phyloP scores from a whole-genome alignment of 37 sponge, comb jelly and placozoan species.

The Halichondria panicea region DNA sequence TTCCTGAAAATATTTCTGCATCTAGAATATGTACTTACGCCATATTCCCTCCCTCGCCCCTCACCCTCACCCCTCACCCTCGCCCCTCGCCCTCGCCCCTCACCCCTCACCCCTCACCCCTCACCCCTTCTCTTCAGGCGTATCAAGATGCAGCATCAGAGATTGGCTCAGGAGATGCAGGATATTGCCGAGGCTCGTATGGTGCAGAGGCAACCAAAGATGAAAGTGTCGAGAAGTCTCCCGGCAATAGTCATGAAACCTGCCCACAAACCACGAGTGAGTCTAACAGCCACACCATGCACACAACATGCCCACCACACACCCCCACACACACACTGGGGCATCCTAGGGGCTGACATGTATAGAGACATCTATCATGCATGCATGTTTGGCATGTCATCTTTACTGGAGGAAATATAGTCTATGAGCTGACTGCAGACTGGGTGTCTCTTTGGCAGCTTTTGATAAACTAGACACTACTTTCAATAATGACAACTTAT shows the following conservation, averaged over 20 bases:
- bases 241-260: slow-evolving; percentile 89
- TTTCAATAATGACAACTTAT: too few relatives aligned
- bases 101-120: background rate
- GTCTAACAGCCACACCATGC: too few relatives aligned
- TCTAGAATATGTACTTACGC: background rate
- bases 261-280: slow-evolving; percentile 60
- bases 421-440: too few relatives aligned
- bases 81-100: background rate
- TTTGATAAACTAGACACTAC: too few relatives aligned
- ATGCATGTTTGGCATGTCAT: too few relatives aligned
- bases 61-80: slow-evolving; percentile 12
- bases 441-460: too few relatives aligned
- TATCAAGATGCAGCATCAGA: slow-evolving; percentile 79
- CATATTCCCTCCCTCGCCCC: background rate
- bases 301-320: too few relatives aligned
- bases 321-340: too few relatives aligned
- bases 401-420: too few relatives aligned
- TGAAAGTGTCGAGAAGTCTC: slow-evolving; percentile 70
- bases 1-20: too few relatives aligned
- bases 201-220: slow-evolving; percentile 40
- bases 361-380: too few relatives aligned
- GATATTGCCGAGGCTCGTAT: slow-evolving; percentile 62
- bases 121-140: slow-evolving; percentile 41
- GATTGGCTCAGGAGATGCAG: slow-evolving; percentile 80
- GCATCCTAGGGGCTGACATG: too few relatives aligned